Evolutionary conservation across 2,888 invertebrate genomes (phyloP).

Genomic region (Brenthis daphne): DNA sequence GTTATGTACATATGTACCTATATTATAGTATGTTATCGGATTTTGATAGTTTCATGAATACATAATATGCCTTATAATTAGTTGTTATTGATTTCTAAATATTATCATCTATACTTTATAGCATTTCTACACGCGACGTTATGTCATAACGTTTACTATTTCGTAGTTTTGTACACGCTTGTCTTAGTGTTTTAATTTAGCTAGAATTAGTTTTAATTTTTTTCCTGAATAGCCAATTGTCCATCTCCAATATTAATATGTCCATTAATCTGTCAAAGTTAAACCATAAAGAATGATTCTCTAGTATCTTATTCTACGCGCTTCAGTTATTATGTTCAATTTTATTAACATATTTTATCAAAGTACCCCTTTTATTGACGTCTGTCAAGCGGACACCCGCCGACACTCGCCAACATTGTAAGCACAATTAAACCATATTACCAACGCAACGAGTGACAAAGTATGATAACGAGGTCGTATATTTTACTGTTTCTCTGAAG

Average conservation of each 20-base stretch:
- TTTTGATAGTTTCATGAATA: conserved; percentile 6
- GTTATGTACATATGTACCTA: neutral
- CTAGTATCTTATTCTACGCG: too few species aligned
- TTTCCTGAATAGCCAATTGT: too few species aligned
- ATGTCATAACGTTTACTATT: neutral
- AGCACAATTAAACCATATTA: conserved; percentile 23
- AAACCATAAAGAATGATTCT: too few species aligned
- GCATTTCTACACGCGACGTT: conserved; percentile 6
- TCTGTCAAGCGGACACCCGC: neutral
- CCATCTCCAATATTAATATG: too few species aligned
- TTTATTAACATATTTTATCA: neutral
- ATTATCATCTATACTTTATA: neutral
- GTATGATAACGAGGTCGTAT: conserved; percentile 8
- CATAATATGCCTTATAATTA: conserved; percentile 17
- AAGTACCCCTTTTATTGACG: conserved; percentile 1
- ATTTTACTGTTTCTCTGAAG: conserved; percentile 9
- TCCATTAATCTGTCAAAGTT: too few species aligned
- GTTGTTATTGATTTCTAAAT: conserved; percentile 19
- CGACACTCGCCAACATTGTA: conserved; percentile 9
- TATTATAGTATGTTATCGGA: neutral
- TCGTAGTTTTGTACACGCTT: too few species aligned
- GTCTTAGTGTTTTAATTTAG: neutral
- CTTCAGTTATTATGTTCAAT: neutral
- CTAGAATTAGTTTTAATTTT: too few species aligned
- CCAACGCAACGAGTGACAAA: neutral